Evolutionary conservation across 2,113 vertebrate species (phyloP).

Genomic region (Halcyon malimbica): DNA sequence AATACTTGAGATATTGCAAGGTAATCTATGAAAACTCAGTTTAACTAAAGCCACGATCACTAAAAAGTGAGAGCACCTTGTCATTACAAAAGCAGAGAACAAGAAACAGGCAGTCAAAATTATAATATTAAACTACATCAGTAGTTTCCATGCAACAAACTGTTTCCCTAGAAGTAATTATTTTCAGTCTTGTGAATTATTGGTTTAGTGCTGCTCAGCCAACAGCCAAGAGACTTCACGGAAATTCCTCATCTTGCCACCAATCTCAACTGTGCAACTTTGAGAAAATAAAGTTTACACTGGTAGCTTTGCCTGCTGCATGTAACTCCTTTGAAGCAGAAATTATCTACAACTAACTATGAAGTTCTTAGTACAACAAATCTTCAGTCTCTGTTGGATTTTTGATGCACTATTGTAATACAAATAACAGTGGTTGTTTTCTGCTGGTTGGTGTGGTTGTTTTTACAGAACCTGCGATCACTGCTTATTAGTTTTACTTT

Average conservation of each 20-base stretch:
- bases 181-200: neutral
- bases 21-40: neutral
- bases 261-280: neutral
- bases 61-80: neutral
- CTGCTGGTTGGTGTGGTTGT: neutral
- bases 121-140: neutral
- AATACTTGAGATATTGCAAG: neutral
- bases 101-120: neutral
- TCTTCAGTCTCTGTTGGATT: neutral
- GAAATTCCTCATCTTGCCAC: neutral
- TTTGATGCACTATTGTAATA: neutral
- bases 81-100: neutral
- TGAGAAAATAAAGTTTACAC: neutral
- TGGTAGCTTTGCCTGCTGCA: neutral
- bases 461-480: neutral
- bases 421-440: neutral
- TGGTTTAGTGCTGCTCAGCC: neutral
- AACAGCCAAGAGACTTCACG: neutral
- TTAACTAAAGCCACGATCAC: neutral
- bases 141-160: neutral
- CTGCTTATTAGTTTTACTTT: neutral
- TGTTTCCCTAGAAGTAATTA: neutral
- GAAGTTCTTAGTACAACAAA: neutral
- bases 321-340: neutral
- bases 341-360: neutral